Conservation (phyloP, 92 coral and sea anemone species). For the Actinostola sp. region DNA sequence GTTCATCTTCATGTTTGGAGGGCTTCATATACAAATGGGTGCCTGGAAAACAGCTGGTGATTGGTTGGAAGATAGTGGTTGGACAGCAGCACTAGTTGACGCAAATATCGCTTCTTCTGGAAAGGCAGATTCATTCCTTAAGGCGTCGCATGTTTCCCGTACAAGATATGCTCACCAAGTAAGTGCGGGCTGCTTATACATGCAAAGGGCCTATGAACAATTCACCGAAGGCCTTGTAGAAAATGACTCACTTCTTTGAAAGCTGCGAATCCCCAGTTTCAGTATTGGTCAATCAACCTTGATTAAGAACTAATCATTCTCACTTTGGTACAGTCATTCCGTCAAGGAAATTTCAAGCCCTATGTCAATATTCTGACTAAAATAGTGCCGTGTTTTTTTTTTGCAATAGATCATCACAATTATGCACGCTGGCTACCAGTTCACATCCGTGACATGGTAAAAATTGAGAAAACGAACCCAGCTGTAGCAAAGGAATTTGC, state of each 20-base stretch:
- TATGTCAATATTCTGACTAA: slow-evolving; percentile 19
- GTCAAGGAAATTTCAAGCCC: slow-evolving; percentile 27
- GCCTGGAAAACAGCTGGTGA: slow-evolving; percentile 46
- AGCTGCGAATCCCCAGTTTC: slow-evolving; percentile 31
- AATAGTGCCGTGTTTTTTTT: slow-evolving; percentile 48
- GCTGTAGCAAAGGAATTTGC: slow-evolving; percentile 29
- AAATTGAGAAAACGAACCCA: slow-evolving; percentile 22
- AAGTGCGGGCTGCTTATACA: slow-evolving; percentile 33
- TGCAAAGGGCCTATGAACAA: slow-evolving; percentile 30
- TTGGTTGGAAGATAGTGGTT: slow-evolving; percentile 58
- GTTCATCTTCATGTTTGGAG: slow-evolving; percentile 67
- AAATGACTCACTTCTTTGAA: slow-evolving; percentile 8
- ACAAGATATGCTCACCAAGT: slow-evolving; percentile 37
- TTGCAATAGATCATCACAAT: slow-evolving; percentile 32
- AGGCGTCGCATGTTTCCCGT: slow-evolving; percentile 36
- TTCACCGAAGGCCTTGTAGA: not conserved
- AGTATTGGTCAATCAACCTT: slow-evolving; percentile 32
- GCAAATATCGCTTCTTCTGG: slow-evolving; percentile 60
- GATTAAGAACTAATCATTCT: slow-evolving; percentile 22
- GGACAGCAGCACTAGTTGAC: slow-evolving; percentile 56
- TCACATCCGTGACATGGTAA: slow-evolving; percentile 51
- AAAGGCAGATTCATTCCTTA: slow-evolving; percentile 65
- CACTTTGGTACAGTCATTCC: no score
- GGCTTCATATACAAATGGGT: slow-evolving; percentile 55
- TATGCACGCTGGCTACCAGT: slow-evolving; percentile 57